Conservation (phyloP, 1,140 invertebrate genomes). For the Cotesia typhae region DNA sequence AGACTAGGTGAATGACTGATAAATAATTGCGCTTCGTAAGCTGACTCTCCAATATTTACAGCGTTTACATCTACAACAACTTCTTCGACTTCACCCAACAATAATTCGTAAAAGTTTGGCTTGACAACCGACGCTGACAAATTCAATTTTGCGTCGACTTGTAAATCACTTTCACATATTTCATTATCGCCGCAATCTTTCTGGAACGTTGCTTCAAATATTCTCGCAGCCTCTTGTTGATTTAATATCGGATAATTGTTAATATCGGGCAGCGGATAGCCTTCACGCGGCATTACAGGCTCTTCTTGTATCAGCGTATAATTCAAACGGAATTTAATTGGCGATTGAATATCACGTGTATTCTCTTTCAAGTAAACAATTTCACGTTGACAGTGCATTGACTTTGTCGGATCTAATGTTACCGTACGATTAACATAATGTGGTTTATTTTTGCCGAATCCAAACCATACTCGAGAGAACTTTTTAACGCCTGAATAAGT, state of each 20-base stretch:
- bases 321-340: conserved; percentile 84
- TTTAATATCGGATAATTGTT: conserved; percentile 88
- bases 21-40: conserved; percentile 88
- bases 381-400: conserved; percentile 75
- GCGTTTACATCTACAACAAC: conserved; percentile 80
- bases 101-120: conserved; percentile 61
- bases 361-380: conserved; percentile 85
- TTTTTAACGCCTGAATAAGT: conserved; percentile 80
- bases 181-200: conserved; percentile 94
- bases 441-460: conserved; percentile 58
- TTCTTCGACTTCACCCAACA: conserved; percentile 80
- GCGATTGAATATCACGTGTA: conserved; percentile 84
- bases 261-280: conserved; percentile 74
- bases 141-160: conserved; percentile 73
- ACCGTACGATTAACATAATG: conserved; percentile 71
- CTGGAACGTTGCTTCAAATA: conserved; percentile 87
- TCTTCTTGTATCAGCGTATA: conserved; percentile 81
- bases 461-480: conserved; percentile 84
- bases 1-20: conserved; percentile 81
- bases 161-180: conserved; percentile 87
- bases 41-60: conserved; percentile 84
- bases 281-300: conserved; percentile 67
- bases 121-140: conserved; percentile 63
- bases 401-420: conserved; percentile 65
- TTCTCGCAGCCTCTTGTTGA: conserved; percentile 81